A percentile compares a stretch with the other conserved stretches of the same genome.
These are phyloP conservation scores for Peribatodes rhomboidaria DNA, from an alignment of 2,888 invertebrate genomes.

Conservation along the genomic window DNA sequence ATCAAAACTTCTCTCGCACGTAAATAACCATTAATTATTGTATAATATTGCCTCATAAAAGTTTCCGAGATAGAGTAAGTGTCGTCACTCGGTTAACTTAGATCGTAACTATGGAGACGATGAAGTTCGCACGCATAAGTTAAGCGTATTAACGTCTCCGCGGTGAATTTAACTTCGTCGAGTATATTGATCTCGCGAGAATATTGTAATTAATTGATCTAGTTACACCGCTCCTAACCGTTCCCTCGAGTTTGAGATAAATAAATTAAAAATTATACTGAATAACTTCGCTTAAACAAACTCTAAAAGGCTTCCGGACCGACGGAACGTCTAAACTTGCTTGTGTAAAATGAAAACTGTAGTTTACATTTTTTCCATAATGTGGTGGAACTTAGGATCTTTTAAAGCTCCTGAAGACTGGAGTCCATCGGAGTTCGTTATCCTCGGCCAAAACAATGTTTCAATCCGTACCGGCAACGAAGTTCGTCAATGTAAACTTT, in stretches of 20 bases:
- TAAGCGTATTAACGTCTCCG: constrained; percentile 76
- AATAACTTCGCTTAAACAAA: constrained; percentile 37
- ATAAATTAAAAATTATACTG: constrained; percentile 47
- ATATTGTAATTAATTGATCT: constrained; percentile 70
- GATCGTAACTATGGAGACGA: constrained; percentile 70
- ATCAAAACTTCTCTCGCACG: constrained; percentile 61
- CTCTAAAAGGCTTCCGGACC: constrained; percentile 43
- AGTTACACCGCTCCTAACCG: constrained; percentile 55
- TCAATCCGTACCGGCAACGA: constrained; percentile 60
- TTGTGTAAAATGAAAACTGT: constrained; percentile 38
- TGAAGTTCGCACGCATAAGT: constrained; percentile 75
- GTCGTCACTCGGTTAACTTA: constrained; percentile 69
- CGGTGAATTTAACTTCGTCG: constrained; percentile 66
- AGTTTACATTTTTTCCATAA: constrained; percentile 38
- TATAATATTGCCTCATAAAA: constrained; percentile 61
- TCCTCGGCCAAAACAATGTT: constrained; percentile 67
- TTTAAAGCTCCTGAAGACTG: constrained; percentile 43
- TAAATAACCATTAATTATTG: constrained; percentile 73
- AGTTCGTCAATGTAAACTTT: constrained; percentile 74
- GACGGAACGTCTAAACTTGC: constrained; percentile 43
- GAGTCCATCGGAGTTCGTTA: constrained; percentile 62
- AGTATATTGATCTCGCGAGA: constrained; percentile 68
- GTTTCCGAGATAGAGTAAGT: constrained; percentile 62
- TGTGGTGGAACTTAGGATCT: constrained; percentile 40
- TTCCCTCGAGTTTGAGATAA: constrained; percentile 45